Conservation (phyloP, 2,113 vertebrate genomes). For the Prochilodus magdalenae region DNA sequence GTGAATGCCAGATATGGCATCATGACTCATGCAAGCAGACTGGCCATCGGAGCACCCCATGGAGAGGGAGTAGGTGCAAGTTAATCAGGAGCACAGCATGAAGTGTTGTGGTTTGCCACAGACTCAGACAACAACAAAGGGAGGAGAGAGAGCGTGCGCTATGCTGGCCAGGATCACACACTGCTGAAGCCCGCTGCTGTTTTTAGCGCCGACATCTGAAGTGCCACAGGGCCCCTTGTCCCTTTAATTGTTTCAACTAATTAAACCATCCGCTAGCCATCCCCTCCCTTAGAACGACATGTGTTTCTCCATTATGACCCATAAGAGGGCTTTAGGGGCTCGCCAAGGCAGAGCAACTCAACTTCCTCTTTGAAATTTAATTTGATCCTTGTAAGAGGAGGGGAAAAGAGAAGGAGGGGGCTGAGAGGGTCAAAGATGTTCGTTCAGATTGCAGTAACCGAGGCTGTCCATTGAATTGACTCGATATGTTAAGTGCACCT, state of each 20-base stretch:
- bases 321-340: conserved; percentile 58
- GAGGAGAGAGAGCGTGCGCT: conserved; percentile 50
- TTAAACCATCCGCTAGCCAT: conserved; percentile 65
- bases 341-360: conserved; percentile 37
- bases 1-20: conserved; percentile 59
- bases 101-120: conserved; percentile 67
- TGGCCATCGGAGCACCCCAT: conserved; percentile 65
- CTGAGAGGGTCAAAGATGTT: conserved; percentile 54
- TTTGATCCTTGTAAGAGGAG: conserved; percentile 57
- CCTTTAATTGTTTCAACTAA: conserved; percentile 74
- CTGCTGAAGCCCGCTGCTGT: conserved; percentile 63
- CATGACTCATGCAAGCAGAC: conserved; percentile 66
- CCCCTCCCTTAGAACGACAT: conserved; percentile 55
- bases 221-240: conserved; percentile 67
- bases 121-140: conserved; percentile 71
- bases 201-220: conserved; percentile 73
- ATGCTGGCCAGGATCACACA: conserved; percentile 52
- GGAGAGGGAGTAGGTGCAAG: conserved; percentile 74
- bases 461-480: conserved; percentile 50
- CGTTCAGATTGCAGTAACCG: conserved; percentile 49
- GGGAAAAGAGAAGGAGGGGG: background rate
- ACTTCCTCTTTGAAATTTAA: conserved; percentile 69
- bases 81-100: conserved; percentile 76
- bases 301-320: conserved; percentile 58
- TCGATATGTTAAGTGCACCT: conserved; percentile 60